Evolutionary conservation across 2,888 invertebrate genomes (phyloP).

Genomic region (Lepidocyrtoides sp.): DNA sequence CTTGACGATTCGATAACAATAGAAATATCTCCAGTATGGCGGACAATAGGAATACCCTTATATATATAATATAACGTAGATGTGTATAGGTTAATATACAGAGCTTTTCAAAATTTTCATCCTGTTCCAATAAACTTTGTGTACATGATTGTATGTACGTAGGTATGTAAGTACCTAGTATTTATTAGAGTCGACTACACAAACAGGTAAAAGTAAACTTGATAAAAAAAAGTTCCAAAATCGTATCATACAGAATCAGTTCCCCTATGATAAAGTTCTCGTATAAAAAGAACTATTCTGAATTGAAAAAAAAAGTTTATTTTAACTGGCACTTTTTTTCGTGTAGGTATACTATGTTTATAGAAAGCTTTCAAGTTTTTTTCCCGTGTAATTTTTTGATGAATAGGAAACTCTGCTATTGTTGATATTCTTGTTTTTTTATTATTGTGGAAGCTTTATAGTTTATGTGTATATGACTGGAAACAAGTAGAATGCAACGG

Average conservation of each 20-base stretch:
- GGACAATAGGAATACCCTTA: constrained; percentile 2
- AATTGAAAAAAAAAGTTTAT: constrained; percentile 22
- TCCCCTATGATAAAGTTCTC: constrained; percentile 27
- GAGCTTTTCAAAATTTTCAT: not conserved
- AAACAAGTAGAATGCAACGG: not conserved
- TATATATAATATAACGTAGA: constrained; percentile 3
- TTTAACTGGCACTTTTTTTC: constrained; percentile 2
- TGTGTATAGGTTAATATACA: no score
- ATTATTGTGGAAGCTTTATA: not conserved
- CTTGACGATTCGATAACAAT: not conserved
- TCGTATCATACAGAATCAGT: constrained; percentile 56
- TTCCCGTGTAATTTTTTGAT: constrained; percentile 13
- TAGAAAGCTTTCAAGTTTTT: not conserved
- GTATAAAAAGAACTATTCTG: constrained; percentile 44
- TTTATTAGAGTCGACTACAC: no score
- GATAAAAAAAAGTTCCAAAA: constrained; percentile 70
- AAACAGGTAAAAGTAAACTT: constrained; percentile 58
- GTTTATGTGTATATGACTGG: no score
- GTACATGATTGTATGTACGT: not conserved
- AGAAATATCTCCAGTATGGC: constrained; percentile 29
- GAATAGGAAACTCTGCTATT: constrained; percentile 6
- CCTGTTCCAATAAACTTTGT: no score
- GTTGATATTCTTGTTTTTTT: not conserved
- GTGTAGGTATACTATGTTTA: not conserved
- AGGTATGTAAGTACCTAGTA: constrained; percentile 7